Evolutionary conservation across 2,888 invertebrate genomes (phyloP), one percentile per base, ranked within the genome.

Genomic region (Phlogophora meticulosa): DNA sequence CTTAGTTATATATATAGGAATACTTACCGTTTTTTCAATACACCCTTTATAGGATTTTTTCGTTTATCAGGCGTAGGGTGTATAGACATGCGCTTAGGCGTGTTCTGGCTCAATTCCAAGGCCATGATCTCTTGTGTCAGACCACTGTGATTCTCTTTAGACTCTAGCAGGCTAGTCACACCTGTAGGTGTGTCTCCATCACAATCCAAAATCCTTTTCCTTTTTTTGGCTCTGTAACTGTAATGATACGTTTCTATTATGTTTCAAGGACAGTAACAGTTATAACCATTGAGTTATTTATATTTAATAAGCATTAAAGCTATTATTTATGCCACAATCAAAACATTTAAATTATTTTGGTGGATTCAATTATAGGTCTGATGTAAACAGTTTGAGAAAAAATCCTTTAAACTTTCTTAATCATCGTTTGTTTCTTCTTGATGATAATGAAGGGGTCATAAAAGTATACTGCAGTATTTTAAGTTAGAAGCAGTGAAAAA

Each of bases 121-220:
- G 96, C 96, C 89, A 96, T 96, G 43, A 97, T 97, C 88, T 97
- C 97, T 83, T 97, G 97, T 3, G 97, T 97, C 2, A 97, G 92
- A 0, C 97, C 97, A 48, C 97, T 97, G 83, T 96, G 96, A 65
- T 95, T 95, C 65, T 88, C 91, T 62, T 95, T 95, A 0, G 91
- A 93, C 56, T 94, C 94, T 1, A 86, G 82, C 13, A 95, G 85
- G 70, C 93, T 93, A 4, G 91, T 92, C 2, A 95, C 92, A 38
- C 94, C 93, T 3, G 94, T 94, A 0, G 95, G 94, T 7, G 93
- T 94, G 36, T 94, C 94, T 36, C 91, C 91, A 43, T 95, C 96
- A 36, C 92, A 93, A 40, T 95, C 96, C 52, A 96, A 82, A 86
- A 96, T 96, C 70, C 96, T 93, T 81, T 97, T 97, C 55, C 97